These are phyloP conservation scores for Pedionomus torquatus DNA, from an alignment of 2,113 vertebrate genomes.

Conservation along the genomic window DNA sequence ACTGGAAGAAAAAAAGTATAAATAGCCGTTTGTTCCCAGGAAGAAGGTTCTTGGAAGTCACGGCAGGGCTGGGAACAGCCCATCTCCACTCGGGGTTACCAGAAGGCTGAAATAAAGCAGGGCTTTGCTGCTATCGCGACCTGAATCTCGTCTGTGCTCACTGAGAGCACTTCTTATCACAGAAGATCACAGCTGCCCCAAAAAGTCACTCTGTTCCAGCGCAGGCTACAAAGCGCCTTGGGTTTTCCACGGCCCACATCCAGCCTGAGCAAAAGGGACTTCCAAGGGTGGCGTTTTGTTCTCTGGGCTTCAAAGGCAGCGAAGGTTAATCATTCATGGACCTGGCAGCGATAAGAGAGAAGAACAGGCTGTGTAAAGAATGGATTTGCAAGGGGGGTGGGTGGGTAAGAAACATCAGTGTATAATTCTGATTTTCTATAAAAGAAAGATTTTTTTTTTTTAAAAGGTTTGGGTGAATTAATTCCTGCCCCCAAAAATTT, in stretches of 20 bases:
- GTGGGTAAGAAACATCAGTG: background rate
- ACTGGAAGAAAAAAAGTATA: background rate
- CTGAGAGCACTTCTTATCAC: fast-evolving
- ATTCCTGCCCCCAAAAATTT: background rate
- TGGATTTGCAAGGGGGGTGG: background rate
- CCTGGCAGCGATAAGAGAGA: background rate
- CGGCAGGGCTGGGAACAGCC: background rate
- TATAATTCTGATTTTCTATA: background rate
- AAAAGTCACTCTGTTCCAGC: background rate
- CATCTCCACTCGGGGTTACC: fast-evolving
- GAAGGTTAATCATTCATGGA: background rate
- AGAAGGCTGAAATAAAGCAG: background rate
- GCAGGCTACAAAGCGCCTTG: background rate
- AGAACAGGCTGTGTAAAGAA: background rate
- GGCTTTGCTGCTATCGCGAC: background rate
- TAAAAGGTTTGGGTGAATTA: background rate
- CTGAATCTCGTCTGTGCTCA: background rate
- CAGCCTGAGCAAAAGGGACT: background rate
- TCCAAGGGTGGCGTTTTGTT: background rate
- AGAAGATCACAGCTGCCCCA: background rate
- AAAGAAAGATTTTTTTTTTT: background rate
- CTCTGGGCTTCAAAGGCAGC: background rate
- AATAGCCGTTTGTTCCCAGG: background rate
- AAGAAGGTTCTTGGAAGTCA: background rate
- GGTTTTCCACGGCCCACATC: fast-evolving